Evolutionary conservation across 2,113 vertebrate genomes (phyloP), one percentile per base, ranked within the genome.

Genomic region (Anas platyrhynchos): DNA sequence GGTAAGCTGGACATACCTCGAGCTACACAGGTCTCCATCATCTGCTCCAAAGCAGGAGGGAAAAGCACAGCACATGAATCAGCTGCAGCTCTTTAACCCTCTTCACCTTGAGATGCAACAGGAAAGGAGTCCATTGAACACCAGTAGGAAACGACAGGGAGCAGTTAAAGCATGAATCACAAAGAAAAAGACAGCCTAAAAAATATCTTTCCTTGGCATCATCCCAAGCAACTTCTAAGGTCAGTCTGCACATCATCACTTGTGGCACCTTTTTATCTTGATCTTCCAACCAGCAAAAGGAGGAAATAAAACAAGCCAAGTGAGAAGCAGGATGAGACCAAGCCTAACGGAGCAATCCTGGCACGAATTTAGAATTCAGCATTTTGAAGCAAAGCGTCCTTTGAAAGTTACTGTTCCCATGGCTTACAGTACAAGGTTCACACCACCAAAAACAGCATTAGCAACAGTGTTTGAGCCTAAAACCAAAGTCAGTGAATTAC

Each of bases 41-140:
- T 21, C 54, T 55, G 50, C 86, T 29, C 72, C 80, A 79, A 65
- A 93, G 56, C 58, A 72, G 21, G n/a, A 91, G 54, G 34, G 66
- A 80, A 71, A 83, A n/a, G 16, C 7, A 1, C 6, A 59, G 73
- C 77, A 23, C 36, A 22, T 52, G 34, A 68, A 92, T 68, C 69
- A 68, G 62, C 74, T 54, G 16, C 8, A 68, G 83, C 73, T 86
- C 83, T 82, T 56, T 83, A 75, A 27, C 48, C 86, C 86, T 71
- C 83, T 72, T 86, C 80, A 81, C 94, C 94, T 91, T 78, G 69
- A 91, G 88, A 83, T 29, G 73, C 10, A 61, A 72, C 18, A 54
- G 83, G 68, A 44, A 76, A 48, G 50, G 43, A 34, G 38, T 25
- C 54, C 65, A 15, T 27, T 18, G 74, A 86, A 65, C 21, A 16